Evolutionary conservation across 2,113 vertebrate species (phyloP), one percentile per base, ranked within the genome.

Genomic region (Scolopax mira): DNA sequence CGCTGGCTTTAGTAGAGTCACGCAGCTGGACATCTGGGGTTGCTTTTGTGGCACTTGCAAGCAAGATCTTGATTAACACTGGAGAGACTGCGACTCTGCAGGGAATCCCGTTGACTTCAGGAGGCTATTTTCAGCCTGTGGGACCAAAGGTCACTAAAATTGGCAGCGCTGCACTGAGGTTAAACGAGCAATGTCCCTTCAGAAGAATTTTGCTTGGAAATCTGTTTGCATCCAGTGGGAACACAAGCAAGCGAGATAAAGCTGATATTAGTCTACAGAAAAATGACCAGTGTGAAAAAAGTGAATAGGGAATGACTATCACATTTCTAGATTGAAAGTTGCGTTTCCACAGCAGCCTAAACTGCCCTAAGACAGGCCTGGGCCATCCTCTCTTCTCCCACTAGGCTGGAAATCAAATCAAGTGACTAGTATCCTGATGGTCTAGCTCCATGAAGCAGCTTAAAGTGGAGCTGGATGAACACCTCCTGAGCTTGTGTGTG

Each of bases 11-110:
- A 75, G 62, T 0, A 4, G 70, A 42, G 51, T 66, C 52, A 28
- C 0, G 1, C 19, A 70, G 75, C 24, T 0, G 0, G 18, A 39
- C 1, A 1, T 13, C 5, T 44, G 44, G 19, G 31, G 37, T 8
- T 72, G 52, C 30, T 65, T 24, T 65, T 24, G 25, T 57, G 67
- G 54, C 3, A 6, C 70, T 94, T 87, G 18, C 42, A 54, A 82
- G 66, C 13, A 64, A 72, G n/a, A 73, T 73, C 66, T 69, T 70
- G 71, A 52, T 31, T 54, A 79, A 90, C 27, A 13, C 37, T 70
- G 37, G 27, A 27, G 31, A 84, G 25, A 75, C 7, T 0, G 4
- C 0, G 13, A 37, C 39, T 72, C 65, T 88, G 62, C 54, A 90
- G 79, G 57, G 82, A 93, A 89, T 55, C 85, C 79, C 74, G 7